Conservation (phyloP, 2,888 invertebrate genomes). For the Hypomecis punctinalis region DNA sequence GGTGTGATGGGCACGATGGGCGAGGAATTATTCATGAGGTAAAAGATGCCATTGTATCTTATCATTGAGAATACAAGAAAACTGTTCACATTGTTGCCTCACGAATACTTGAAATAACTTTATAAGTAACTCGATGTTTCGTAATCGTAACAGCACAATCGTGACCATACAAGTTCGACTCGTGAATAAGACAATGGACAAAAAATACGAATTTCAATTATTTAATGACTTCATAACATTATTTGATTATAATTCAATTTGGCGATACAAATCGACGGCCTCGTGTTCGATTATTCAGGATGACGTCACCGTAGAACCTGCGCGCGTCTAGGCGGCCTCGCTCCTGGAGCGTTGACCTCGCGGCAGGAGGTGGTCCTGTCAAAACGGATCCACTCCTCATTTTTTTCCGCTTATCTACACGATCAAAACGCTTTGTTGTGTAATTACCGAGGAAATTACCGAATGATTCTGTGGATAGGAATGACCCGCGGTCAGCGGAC, state of each 20-base stretch:
- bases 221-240: constrained; percentile 37
- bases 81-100: constrained; percentile 25
- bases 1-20: constrained; percentile 25
- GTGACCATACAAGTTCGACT: constrained; percentile 26
- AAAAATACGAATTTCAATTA: constrained; percentile 37
- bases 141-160: constrained; percentile 10
- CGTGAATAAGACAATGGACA: constrained; percentile 38
- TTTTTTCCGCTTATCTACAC: constrained; percentile 63
- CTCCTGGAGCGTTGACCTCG: constrained; percentile 53
- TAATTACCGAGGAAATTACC: constrained; percentile 60
- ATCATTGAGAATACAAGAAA: constrained; percentile 24
- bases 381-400: constrained; percentile 49
- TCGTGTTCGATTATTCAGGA: constrained; percentile 33
- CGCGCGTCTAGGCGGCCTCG: constrained; percentile 38
- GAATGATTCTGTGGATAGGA: constrained; percentile 42
- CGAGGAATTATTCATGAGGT: constrained; percentile 32
- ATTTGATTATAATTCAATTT: constrained; percentile 47
- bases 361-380: constrained; percentile 60
- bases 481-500: constrained; percentile 42
- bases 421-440: constrained; percentile 62
- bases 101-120: constrained; percentile 23
- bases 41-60: constrained; percentile 26
- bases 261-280: constrained; percentile 39
- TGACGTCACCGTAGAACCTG: constrained; percentile 45
- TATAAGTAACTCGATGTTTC: constrained; percentile 9